These are phyloP conservation scores for Microtus ochrogaster DNA, from an alignment of 2,113 vertebrate species.

Conservation along the genomic window DNA sequence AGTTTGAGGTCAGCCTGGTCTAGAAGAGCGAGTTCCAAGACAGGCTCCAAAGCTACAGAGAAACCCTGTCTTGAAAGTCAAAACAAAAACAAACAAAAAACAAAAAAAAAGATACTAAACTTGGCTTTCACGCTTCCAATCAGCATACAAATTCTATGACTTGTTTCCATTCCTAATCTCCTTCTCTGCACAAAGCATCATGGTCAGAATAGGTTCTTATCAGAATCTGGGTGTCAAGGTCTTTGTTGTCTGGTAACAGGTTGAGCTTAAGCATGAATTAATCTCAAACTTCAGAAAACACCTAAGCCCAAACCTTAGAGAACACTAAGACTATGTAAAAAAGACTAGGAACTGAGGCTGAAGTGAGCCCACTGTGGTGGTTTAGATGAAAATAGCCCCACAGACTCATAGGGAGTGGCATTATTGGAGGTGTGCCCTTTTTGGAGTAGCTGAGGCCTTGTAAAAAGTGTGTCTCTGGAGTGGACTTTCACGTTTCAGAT, in stretches of 20 bases:
- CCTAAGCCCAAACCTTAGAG: not conserved
- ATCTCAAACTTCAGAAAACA: slow-evolving; percentile 31
- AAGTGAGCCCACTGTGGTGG: not conserved
- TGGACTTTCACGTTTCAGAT: not conserved
- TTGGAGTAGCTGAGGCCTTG: not conserved
- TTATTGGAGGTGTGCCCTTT: not conserved
- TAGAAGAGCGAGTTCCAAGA: no score
- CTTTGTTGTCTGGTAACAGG: slow-evolving; percentile 44
- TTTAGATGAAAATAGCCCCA: not conserved
- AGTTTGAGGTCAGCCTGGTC: no score
- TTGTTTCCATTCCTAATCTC: slow-evolving; percentile 11
- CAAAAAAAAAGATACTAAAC: no score
- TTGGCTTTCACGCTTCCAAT: no score
- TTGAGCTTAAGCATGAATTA: slow-evolving; percentile 57
- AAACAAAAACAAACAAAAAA: no score
- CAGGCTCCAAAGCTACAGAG: no score
- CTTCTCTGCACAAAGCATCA: not conserved
- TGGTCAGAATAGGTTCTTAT: slow-evolving; percentile 34
- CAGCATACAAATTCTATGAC: not conserved
- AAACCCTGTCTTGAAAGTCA: no score
- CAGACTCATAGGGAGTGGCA: not conserved
- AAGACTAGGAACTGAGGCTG: slow-evolving; percentile 21
- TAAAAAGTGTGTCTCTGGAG: not conserved
- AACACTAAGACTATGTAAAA: slow-evolving; percentile 27
- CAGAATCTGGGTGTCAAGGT: not conserved